These are phyloP conservation scores for Ivindomyrus marchei DNA, from an alignment of 2,113 vertebrate genomes.

Conservation along the genomic window DNA sequence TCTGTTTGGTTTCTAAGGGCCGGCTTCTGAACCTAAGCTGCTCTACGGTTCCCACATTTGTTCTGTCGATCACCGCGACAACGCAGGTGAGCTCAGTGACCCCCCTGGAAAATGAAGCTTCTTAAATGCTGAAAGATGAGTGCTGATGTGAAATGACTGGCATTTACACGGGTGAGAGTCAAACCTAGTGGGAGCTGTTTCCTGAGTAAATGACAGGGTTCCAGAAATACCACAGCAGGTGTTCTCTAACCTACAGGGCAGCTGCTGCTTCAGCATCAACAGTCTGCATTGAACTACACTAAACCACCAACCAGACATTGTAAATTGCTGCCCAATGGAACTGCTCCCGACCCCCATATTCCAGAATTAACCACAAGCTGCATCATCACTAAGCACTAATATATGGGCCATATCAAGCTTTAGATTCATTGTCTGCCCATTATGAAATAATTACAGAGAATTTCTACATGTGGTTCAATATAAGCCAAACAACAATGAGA, in stretches of 20 bases:
- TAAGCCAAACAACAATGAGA: too few relatives aligned
- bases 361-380: neutral
- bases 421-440: too few relatives aligned
- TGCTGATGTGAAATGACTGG: neutral
- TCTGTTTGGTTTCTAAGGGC: conserved; percentile 62
- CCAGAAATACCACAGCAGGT: neutral
- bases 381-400: neutral
- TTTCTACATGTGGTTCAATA: too few relatives aligned
- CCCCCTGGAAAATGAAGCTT: neutral
- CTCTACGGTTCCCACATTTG: conserved; percentile 94
- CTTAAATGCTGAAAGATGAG: neutral
- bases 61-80: conserved; percentile 95
- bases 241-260: neutral
- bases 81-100: conserved; percentile 71
- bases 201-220: neutral
- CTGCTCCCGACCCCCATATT: neutral
- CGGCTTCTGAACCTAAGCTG: conserved; percentile 96
- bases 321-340: neutral
- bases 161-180: neutral
- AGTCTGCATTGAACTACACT: neutral
- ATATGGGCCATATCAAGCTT: neutral
- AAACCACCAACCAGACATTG: neutral
- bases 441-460: too few relatives aligned
- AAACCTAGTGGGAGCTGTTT: neutral
- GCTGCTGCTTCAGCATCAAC: neutral